Evolutionary conservation across 2,797 vertebrate genomes (phyloP), one percentile per base, ranked within the genome.

Genomic region (Eremophila alpestris): DNA sequence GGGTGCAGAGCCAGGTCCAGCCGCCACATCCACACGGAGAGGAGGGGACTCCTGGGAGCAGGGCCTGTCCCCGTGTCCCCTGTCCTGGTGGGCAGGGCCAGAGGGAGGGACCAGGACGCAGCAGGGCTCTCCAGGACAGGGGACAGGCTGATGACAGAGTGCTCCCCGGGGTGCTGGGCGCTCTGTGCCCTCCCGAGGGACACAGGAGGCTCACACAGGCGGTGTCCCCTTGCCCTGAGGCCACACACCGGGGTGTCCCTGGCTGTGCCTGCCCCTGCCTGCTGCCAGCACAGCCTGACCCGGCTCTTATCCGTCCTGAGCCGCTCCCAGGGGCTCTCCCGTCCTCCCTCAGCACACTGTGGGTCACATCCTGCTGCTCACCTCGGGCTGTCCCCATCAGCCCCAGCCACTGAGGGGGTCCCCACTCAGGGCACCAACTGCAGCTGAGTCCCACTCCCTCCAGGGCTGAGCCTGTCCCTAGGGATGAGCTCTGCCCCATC

Each of bases 11-110:
- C 18, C 3, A 4, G 29, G 8, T 8, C 16, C 54, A 1, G 30
- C 71, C 0, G 0, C 64, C 36, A 2, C 4, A 0, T 8, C 41
- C 43, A 2, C 29, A 7, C 12, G 0, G 4, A 21, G 43, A 22
- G 52, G 15, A 55, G 48, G 30, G 14, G n/a, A 26, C 11, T 67
- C 23, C 48, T 0, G 1, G 14, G 30, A 3, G 24, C 3, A 0
- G 38, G 11, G 7, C 30, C 23, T 1, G 1, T 16, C 32, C 43
- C 27, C 36, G n/a, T 32, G 65, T 34, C 41, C 15, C 16, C 30
- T 71, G 84, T 56, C 19, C 32, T 2, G 29, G 36, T 7, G 45
- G 84, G 65, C 58, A 55, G 75, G 49, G 41, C 34, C 24, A 3
- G 13, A 26, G 56, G 38, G 51, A 38, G 27, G 67, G 51, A 38